A percentile compares a stretch with the other conserved stretches of the same genome.
Evolutionary conservation across 2,797 vertebrate species (phyloP).

Genomic region (Microctenopoma stevenorrisi): DNA sequence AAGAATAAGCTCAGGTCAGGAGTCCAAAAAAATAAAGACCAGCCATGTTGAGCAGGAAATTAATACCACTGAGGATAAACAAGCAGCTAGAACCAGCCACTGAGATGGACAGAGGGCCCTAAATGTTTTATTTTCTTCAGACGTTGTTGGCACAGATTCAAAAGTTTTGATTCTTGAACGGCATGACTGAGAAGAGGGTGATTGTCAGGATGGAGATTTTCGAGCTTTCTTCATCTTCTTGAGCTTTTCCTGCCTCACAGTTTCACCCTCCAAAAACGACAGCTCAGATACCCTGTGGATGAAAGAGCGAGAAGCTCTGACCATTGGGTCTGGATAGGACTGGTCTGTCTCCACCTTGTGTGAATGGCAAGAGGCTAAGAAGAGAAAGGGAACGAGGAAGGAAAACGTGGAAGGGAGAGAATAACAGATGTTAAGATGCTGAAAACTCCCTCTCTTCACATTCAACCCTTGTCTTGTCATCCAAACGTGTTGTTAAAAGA

Average conservation of each 20-base stretch:
- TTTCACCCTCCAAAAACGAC: constrained; percentile 77
- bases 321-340: constrained; percentile 74
- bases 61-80: constrained; percentile 67
- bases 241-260: constrained; percentile 77
- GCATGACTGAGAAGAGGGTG: constrained; percentile 56
- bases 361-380: not conserved
- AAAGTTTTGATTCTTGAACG: constrained; percentile 61
- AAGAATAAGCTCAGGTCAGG: constrained; percentile 51
- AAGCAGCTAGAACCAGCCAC: constrained; percentile 67
- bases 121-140: constrained; percentile 47
- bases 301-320: constrained; percentile 74
- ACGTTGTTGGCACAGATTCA: constrained; percentile 70
- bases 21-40: constrained; percentile 64
- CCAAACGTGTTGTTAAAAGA: constrained; percentile 27
- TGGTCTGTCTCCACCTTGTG: constrained; percentile 51
- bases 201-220: constrained; percentile 75
- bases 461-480: constrained; percentile 12
- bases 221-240: constrained; percentile 74
- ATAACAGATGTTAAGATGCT: not conserved
- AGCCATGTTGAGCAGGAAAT: constrained; percentile 67
- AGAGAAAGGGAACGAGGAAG: not conserved
- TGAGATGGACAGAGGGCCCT: constrained; percentile 51
- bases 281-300: constrained; percentile 79
- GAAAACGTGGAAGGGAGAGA: not conserved
- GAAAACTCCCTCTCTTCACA: not conserved